These are phyloP conservation scores for Heliconius sara DNA, from an alignment of 2,888 invertebrate genomes.

Conservation along the genomic window DNA sequence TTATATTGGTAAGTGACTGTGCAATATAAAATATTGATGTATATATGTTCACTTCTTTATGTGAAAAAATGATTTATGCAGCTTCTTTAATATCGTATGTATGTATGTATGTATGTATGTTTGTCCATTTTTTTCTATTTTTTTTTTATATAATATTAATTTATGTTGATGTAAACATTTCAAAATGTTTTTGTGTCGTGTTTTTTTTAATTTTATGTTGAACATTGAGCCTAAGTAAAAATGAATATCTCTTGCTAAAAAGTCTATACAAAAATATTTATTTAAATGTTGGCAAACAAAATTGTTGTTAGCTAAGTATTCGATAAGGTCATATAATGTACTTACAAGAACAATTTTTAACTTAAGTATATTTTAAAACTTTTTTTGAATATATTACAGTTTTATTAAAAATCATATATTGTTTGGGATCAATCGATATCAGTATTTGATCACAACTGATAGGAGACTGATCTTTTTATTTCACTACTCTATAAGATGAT, in stretches of 20 bases:
- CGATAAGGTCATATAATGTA: background rate
- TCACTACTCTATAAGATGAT: no score
- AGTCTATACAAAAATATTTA: background rate
- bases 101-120: background rate
- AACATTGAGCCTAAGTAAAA: background rate
- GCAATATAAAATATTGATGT: background rate
- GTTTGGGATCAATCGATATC: no score
- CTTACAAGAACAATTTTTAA: conserved; percentile 1
- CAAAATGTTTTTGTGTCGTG: background rate
- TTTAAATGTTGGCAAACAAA: background rate
- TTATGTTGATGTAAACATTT: background rate
- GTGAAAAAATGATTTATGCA: conserved; percentile 2
- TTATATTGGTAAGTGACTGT: conserved; percentile 92
- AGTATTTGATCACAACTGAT: no score
- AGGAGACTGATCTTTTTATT: no score
- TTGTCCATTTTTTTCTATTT: background rate
- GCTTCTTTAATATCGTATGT: background rate
- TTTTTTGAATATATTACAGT: no score
- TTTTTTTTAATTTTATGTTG: background rate
- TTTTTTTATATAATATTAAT: background rate
- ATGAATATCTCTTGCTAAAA: background rate
- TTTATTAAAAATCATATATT: no score
- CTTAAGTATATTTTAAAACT: no score
- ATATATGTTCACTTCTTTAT: background rate
- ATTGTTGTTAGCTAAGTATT: background rate